Conservation (phyloP, 2,888 invertebrate species). For the Ecliptopera silaceata region DNA sequence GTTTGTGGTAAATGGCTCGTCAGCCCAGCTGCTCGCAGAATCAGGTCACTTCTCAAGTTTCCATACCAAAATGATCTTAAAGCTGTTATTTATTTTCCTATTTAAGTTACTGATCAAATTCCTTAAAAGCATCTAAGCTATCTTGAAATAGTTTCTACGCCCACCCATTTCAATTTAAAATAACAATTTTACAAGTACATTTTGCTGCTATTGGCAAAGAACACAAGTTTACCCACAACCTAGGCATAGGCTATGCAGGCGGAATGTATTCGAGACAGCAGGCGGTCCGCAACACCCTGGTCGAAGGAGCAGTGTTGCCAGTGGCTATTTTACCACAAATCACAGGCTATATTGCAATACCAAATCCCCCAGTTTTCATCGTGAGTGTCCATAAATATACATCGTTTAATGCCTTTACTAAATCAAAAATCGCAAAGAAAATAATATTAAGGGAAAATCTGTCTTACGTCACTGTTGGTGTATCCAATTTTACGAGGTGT, state of each 20-base stretch:
- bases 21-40: slow-evolving; percentile 1
- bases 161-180: neutral
- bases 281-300: slow-evolving; percentile 23
- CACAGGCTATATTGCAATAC: slow-evolving; percentile 19
- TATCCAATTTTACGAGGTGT: slow-evolving; percentile 1
- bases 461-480: neutral
- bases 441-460: neutral
- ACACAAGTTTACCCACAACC: neutral
- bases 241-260: slow-evolving; percentile 26
- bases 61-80: neutral
- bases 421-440: neutral
- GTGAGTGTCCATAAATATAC: neutral
- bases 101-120: neutral
- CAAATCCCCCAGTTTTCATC: neutral
- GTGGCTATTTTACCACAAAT: slow-evolving; percentile 22
- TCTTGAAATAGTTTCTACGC: neutral
- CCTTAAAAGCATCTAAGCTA: neutral
- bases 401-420: slow-evolving; percentile 3
- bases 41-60: neutral
- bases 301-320: too few species aligned
- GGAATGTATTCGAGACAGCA: slow-evolving; percentile 23
- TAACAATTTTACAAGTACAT: slow-evolving; percentile 8
- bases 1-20: slow-evolving; percentile 15
- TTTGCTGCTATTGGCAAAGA: slow-evolving; percentile 6
- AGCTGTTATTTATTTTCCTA: neutral